phyloP scores from a whole-genome alignment of 2,113 vertebrate species.

The Callopanchax toddi region DNA sequence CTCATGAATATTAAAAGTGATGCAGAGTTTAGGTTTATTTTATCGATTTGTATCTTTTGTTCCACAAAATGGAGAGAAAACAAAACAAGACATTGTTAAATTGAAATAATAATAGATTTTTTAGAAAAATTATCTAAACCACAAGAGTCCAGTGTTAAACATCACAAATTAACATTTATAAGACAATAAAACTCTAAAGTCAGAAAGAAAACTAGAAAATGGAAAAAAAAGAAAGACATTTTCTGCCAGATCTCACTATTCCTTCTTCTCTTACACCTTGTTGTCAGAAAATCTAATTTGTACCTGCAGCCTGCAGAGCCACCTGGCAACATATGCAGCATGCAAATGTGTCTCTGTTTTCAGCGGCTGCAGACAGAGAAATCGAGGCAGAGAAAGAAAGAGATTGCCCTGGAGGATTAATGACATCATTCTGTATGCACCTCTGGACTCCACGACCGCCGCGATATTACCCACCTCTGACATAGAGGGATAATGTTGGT shows the following conservation, averaged over 20 bases:
- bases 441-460: conserved; percentile 84
- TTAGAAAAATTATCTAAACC: too few species aligned
- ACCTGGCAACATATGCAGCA: conserved; percentile 97
- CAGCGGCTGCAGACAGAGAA: conserved; percentile 71
- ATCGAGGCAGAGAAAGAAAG: conserved; percentile 65
- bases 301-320: conserved; percentile 88
- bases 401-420: conserved; percentile 98
- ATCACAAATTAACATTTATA: too few species aligned
- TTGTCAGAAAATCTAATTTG: conserved; percentile 99
- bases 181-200: too few species aligned
- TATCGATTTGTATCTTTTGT: too few species aligned
- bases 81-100: too few species aligned
- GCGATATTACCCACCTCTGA: conserved; percentile 99
- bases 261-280: conserved; percentile 84
- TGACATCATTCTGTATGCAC: conserved; percentile 98
- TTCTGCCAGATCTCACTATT: conserved; percentile 15
- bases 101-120: too few species aligned
- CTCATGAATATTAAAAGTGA: too few species aligned
- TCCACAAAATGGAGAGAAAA: too few species aligned
- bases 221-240: conserved; percentile 9
- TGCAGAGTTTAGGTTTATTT: too few species aligned
- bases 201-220: conserved; percentile 7
- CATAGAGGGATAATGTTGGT: conserved; percentile 99
- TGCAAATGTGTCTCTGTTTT: conserved; percentile 87
- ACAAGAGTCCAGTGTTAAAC: too few species aligned